Percentiles rank a stretch among this genome's conserved stretches.
These are phyloP conservation scores for Furnarius figulus DNA, from an alignment of 2,113 vertebrate genomes.

Conservation along the genomic window DNA sequence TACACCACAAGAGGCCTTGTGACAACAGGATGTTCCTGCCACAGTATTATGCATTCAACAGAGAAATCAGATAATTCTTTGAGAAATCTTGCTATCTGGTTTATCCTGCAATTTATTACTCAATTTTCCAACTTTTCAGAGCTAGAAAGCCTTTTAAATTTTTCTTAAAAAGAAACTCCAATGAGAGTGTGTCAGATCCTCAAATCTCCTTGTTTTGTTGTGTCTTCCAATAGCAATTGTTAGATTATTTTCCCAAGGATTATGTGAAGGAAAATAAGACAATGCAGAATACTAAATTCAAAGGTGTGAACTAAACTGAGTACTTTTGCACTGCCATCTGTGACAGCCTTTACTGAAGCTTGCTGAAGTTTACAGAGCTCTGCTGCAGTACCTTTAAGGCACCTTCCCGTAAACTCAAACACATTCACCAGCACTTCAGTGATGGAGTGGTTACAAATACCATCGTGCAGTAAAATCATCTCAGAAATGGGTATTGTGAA, in stretches of 20 bases:
- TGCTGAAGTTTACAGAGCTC: neutral
- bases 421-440: neutral
- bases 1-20: neutral
- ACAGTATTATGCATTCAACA: neutral
- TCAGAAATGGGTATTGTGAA: neutral
- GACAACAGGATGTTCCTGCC: neutral
- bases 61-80: neutral
- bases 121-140: neutral
- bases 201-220: neutral
- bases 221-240: neutral
- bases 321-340: neutral
- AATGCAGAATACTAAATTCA: neutral
- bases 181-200: neutral
- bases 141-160: neutral
- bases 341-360: neutral
- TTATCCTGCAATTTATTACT: neutral
- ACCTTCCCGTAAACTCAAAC: neutral
- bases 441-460: neutral
- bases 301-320: neutral
- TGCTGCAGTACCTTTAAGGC: neutral
- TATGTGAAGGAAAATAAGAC: neutral
- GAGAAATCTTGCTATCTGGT: neutral
- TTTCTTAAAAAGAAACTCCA: neutral
- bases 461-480: accelerated
- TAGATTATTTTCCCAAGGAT: neutral